Conservation (phyloP, 2,888 invertebrate species). For the Eupeodes luniger region DNA sequence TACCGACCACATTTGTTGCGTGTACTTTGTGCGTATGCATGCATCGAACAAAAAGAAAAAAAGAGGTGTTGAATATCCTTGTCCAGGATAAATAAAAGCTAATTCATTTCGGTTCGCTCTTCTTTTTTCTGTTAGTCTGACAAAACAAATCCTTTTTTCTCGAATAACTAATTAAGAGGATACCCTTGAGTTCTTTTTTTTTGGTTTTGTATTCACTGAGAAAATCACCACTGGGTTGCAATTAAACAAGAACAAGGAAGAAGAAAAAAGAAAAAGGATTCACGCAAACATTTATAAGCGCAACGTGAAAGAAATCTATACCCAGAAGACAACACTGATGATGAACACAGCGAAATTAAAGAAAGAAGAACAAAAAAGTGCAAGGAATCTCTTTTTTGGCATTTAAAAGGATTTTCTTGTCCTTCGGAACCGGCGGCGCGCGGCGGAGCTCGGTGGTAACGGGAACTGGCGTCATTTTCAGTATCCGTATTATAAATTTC, state of each 20-base stretch:
- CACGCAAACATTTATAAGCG: conserved; percentile 73
- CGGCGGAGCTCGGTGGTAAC: not conserved
- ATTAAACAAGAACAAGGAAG: conserved; percentile 74
- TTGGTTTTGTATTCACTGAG: conserved; percentile 67
- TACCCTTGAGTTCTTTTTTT: conserved; percentile 52
- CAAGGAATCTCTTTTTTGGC: conserved; percentile 63
- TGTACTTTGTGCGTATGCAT: conserved; percentile 26
- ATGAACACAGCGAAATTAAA: not conserved
- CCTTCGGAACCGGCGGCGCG: conserved; percentile 58
- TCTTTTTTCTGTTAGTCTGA: not conserved
- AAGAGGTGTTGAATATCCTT: conserved; percentile 51
- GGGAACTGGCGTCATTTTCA: not conserved
- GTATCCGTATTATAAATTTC: not conserved
- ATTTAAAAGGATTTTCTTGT: conserved; percentile 79
- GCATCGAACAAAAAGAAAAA: not conserved
- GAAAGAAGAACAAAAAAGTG: conserved; percentile 29
- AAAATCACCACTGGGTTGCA: conserved; percentile 78
- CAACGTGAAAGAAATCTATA: conserved; percentile 13
- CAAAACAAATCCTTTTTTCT: conserved; percentile 55
- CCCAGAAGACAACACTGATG: not conserved
- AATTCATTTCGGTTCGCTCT: conserved; percentile 61
- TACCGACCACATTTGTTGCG: conserved; percentile 21
- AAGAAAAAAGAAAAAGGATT: conserved; percentile 51
- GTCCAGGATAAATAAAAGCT: conserved; percentile 71
- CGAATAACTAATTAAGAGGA: conserved; percentile 73